Base-by-base conservation (phyloP, 2,888 invertebrate genomes). In the Digitonthophagus gazella region DNA sequence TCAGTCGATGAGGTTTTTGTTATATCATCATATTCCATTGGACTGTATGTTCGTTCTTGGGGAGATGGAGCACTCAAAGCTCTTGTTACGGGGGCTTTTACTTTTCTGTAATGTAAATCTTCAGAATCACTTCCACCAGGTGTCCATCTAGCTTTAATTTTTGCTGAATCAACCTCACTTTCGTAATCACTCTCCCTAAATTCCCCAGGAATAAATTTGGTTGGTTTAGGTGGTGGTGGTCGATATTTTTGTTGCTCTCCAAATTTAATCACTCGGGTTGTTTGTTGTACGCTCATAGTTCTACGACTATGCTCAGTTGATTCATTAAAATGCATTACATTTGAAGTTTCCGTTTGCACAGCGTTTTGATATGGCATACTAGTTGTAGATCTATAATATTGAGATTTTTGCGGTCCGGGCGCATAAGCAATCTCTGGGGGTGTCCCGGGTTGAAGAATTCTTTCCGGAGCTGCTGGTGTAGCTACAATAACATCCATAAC, bases 151-250 rank as follows among this genome's bases (percentile, higher is more conserved):
- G 89, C 85, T 67, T 85, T 86, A 69, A 91, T 90, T 75, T 85
- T 84, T 0, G 84, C 80, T 11, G 84, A 82, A 71, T 91, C 91
- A 3, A 87, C 83, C 75, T 91, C 91, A 77, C 89, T 90, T 74
- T 91, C 90, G 74, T 91, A 91, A 75, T 91, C 91, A 66, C 89
- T 90, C 75, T 90, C 90, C 14, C 86, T 83, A 72, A 87, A 89
- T 70, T 89, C 88, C 8, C 89, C 89, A 3, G 86, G 88, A 15
- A 88, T 80, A 76, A 91, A 91, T 78, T 89, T 90, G 2, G 84
- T 88, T 1, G 90, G 90, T 2, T 85, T 88, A 0, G 88, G 85
- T 58, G 85, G 83, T 1, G 85, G 85, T 28, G 85, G 85, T 15
- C 81, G 79, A 6, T 63, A 22, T 14, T 64, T 64, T 11, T 64